Conservation (phyloP, 2,888 invertebrate species). For the Xanthorhoe spadicearia region DNA sequence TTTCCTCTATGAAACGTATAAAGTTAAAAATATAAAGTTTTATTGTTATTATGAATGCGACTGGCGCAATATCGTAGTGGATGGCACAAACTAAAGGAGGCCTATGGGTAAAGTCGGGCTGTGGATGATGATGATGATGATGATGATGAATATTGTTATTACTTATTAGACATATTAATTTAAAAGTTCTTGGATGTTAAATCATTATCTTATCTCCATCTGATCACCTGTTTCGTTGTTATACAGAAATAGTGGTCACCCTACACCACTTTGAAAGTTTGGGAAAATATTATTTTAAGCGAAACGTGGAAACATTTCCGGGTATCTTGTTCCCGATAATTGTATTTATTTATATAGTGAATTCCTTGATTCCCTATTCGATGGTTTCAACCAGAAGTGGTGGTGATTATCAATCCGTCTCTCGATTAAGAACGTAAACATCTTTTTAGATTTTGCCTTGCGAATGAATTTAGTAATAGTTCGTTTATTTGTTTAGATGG, state of each 20-base stretch:
- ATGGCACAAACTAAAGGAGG: too few relatives aligned
- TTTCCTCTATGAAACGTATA: too few relatives aligned
- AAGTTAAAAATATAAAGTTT: too few relatives aligned
- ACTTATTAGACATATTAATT: too few relatives aligned
- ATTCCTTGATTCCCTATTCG: slow-evolving; percentile 38
- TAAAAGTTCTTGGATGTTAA: too few relatives aligned
- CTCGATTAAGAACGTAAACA: slow-evolving; percentile 38
- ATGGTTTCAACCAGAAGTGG: slow-evolving; percentile 37
- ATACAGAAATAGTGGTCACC: slow-evolving; percentile 20
- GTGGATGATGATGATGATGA: too few relatives aligned
- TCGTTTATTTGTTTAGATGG: neutral
- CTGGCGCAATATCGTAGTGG: too few relatives aligned
- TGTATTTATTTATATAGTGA: slow-evolving; percentile 48
- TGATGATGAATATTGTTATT: too few relatives aligned
- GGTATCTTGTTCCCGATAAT: slow-evolving; percentile 53
- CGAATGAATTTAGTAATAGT: slow-evolving; percentile 1
- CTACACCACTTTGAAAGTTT: slow-evolving; percentile 24
- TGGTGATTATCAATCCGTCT: slow-evolving; percentile 38
- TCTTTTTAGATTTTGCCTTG: slow-evolving; percentile 30
- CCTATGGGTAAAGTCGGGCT: too few relatives aligned
- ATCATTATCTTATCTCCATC: too few relatives aligned
- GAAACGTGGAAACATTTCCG: slow-evolving; percentile 51
- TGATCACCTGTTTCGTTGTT: too few relatives aligned
- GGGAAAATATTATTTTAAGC: slow-evolving; percentile 42
- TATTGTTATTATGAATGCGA: too few relatives aligned